Conservation (phyloP, 2,797 vertebrate species). For the Acestrorhynchus altus region DNA sequence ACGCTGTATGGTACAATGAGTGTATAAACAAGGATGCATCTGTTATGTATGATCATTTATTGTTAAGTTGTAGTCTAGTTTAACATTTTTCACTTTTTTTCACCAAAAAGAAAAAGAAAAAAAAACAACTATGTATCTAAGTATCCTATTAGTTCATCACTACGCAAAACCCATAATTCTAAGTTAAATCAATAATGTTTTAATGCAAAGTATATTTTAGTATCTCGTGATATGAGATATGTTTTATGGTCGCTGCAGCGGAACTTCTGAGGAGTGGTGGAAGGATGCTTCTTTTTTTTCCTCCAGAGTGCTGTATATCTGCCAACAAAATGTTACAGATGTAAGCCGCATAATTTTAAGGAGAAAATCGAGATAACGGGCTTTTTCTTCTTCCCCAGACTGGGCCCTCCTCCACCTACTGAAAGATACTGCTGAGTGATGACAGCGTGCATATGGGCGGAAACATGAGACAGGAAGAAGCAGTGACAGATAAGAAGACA, state of each 20-base stretch:
- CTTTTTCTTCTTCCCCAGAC: not conserved
- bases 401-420: slow-evolving; percentile 2
- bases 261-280: not conserved
- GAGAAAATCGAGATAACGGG: not conserved
- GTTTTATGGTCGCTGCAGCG: not conserved
- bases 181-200: too few relatives aligned
- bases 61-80: too few relatives aligned
- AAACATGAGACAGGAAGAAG: slow-evolving; percentile 51
- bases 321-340: not conserved
- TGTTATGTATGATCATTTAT: too few relatives aligned
- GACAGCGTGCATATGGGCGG: slow-evolving; percentile 47
- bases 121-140: too few relatives aligned
- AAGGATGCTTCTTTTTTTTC: not conserved
- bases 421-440: slow-evolving; percentile 50
- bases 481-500: slow-evolving; percentile 52
- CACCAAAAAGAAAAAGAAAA: too few relatives aligned
- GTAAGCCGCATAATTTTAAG: not conserved
- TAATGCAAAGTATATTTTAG: not conserved
- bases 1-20: too few relatives aligned
- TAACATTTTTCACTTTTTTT: too few relatives aligned
- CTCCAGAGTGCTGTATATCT: not conserved
- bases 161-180: too few relatives aligned
- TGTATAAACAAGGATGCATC: too few relatives aligned
- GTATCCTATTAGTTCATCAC: too few relatives aligned
- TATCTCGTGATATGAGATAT: not conserved